phyloP scores from a whole-genome alignment of 2,888 invertebrate genomes.

The Ethmia dodecea region DNA sequence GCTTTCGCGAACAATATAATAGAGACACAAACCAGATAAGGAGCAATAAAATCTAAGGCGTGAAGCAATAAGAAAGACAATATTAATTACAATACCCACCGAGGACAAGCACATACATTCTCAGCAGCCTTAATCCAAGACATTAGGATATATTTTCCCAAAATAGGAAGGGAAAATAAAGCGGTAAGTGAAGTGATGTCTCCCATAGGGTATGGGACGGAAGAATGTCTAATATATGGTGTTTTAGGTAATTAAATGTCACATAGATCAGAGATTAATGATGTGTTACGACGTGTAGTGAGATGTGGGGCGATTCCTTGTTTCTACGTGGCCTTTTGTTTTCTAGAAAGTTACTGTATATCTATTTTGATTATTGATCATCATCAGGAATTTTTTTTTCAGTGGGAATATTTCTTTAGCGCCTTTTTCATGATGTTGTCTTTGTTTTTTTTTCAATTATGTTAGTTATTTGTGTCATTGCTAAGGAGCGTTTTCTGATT shows the following conservation, averaged over 20 bases:
- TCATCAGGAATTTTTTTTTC: too few species aligned
- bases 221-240: conserved; percentile 74
- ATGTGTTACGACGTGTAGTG: conserved; percentile 63
- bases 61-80: conserved; percentile 73
- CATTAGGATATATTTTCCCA: conserved; percentile 22
- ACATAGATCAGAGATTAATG: conserved; percentile 77
- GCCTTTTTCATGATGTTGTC: too few species aligned
- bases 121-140: too few species aligned
- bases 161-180: conserved; percentile 14
- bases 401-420: too few species aligned
- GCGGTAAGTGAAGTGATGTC: conserved; percentile 30
- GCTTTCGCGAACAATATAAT: conserved; percentile 2
- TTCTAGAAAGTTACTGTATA: conserved; percentile 16
- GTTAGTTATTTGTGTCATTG: too few species aligned
- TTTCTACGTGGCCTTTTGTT: conserved; percentile 22
- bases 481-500: too few species aligned
- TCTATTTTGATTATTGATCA: background rate
- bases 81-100: conserved; percentile 61
- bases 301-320: conserved; percentile 26
- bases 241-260: conserved; percentile 78
- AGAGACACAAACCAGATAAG: conserved; percentile 12
- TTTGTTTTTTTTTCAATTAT: too few species aligned
- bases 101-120: too few species aligned
- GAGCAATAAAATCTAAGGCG: conserved; percentile 73
- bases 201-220: conserved; percentile 54